phyloP scores from a whole-genome alignment of 2,113 vertebrate genomes.

The Marmota monax region DNA sequence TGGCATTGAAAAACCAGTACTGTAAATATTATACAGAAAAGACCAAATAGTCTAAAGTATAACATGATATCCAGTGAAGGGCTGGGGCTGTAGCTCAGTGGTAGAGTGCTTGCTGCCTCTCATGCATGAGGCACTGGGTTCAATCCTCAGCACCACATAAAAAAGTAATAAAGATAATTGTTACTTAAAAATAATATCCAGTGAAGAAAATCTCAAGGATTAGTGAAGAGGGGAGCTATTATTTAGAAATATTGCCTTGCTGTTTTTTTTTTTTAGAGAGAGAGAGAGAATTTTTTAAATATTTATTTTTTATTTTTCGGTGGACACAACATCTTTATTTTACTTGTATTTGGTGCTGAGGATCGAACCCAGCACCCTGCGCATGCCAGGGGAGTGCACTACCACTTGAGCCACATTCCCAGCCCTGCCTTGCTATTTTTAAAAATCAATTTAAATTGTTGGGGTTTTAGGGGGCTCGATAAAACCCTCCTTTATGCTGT shows the following conservation, averaged over 20 bases:
- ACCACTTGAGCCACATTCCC: too few species aligned
- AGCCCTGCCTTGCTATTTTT: background rate
- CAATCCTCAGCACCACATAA: too few species aligned
- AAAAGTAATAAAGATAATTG: too few species aligned
- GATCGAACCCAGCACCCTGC: too few species aligned
- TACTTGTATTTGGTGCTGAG: too few species aligned
- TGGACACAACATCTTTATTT: too few species aligned
- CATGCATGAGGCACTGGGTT: too few species aligned
- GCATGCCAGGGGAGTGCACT: too few species aligned
- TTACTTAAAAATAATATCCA: background rate
- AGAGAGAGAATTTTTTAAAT: too few species aligned
- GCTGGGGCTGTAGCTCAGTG: too few species aligned
- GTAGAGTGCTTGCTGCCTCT: too few species aligned
- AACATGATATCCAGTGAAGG: background rate
- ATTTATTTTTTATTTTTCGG: too few species aligned
- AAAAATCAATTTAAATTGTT: constrained; percentile 6
- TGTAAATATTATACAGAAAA: background rate
- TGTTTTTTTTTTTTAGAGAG: background rate
- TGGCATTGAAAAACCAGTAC: background rate
- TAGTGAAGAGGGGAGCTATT: background rate
- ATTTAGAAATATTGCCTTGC: background rate
- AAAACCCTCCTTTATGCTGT: background rate
- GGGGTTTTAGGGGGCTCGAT: background rate
- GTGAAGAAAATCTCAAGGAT: background rate
- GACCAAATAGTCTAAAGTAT: background rate